Base-by-base conservation (phyloP, 2,113 vertebrate species). In the Esox niger region DNA sequence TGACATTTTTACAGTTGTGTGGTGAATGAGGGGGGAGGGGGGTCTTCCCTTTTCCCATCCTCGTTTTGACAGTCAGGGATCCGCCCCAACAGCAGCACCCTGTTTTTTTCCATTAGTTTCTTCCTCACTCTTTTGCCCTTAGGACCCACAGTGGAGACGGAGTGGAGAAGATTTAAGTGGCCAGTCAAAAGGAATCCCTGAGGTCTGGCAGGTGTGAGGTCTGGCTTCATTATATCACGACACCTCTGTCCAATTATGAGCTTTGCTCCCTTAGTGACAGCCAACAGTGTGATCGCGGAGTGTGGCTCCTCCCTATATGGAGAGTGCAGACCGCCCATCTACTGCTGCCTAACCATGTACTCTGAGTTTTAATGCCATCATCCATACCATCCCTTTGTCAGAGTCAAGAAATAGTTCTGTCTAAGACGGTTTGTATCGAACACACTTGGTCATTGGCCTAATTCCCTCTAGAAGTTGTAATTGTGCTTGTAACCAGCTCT, bases 181-280 rank as follows among this genome's bases (percentile, higher is more conserved):
- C 84, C 86, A 88, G 88, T 91, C 87, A 89, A 86, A 82, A 84
- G 84, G 89, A 88, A 86, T 92, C 90, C 87, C 88, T 74, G 74
- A 69, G 87, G 87, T 88, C 86, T 88, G 83, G 86, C 88, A 89
- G 87, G 88, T 90, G 89, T 84, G 89, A 91, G 88, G 85, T 88
- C 87, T 81, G 86, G 84, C 88, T 91, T 91, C 88, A 90, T 91
- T 92, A 92, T 90, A 88, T 90, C 85, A 87, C 83, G 84, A 91
- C 90, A 92, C 91, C 90, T 92, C 83, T 69, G 80, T 86, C 90
- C 91, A 91, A 90, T 91, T 90, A 91, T 82, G 86, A 90, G 84
- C 79, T 77, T 71, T 77, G 79, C 87, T 90, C 87, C 84, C 81
- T 84, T 80, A 78, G 80, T 86, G 83, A 87, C 85, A 83, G 82